Percentiles rank a stretch among this genome's conserved stretches.
These are phyloP conservation scores for Sphenopsis melanotis DNA, from an alignment of 2,797 vertebrate species.

Conservation along the genomic window DNA sequence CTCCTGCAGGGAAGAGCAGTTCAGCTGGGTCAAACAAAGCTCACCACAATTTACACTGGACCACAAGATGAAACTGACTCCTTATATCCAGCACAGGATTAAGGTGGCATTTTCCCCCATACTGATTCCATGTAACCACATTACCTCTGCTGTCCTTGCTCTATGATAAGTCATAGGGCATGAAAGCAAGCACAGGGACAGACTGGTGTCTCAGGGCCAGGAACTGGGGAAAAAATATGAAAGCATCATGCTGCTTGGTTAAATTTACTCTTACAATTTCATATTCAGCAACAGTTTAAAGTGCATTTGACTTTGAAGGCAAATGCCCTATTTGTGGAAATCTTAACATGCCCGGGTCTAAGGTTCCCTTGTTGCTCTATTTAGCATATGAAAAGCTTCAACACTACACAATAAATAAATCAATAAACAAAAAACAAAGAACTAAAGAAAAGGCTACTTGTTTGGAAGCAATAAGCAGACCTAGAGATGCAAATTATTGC, in stretches of 20 bases:
- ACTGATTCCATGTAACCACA: constrained; percentile 16
- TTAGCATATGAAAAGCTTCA: constrained; percentile 37
- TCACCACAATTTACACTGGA: not conserved
- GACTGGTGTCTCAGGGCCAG: not conserved
- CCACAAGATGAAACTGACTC: not conserved
- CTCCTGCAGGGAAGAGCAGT: not conserved
- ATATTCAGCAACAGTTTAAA: not conserved
- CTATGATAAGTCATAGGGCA: constrained; percentile 10
- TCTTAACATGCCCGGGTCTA: not conserved
- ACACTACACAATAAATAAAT: not conserved
- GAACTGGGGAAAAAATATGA: not conserved
- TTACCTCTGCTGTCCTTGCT: constrained; percentile 45
- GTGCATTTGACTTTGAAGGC: not conserved
- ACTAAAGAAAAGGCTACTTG: constrained; percentile 26
- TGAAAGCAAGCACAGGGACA: constrained; percentile 32
- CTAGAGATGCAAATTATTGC: constrained; percentile 61
- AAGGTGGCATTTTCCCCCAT: not conserved
- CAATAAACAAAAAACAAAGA: not conserved
- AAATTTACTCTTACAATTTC: constrained; percentile 1
- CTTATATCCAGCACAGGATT: not conserved
- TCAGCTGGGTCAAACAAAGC: not conserved
- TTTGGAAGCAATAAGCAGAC: constrained; percentile 57
- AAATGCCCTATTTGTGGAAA: not conserved
- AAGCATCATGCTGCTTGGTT: constrained; percentile 27
- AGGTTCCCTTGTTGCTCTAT: constrained; percentile 6